Evolutionary conservation across 2,888 invertebrate genomes (phyloP), one percentile per base, ranked within the genome.

Genomic region (Allacma fusca): DNA sequence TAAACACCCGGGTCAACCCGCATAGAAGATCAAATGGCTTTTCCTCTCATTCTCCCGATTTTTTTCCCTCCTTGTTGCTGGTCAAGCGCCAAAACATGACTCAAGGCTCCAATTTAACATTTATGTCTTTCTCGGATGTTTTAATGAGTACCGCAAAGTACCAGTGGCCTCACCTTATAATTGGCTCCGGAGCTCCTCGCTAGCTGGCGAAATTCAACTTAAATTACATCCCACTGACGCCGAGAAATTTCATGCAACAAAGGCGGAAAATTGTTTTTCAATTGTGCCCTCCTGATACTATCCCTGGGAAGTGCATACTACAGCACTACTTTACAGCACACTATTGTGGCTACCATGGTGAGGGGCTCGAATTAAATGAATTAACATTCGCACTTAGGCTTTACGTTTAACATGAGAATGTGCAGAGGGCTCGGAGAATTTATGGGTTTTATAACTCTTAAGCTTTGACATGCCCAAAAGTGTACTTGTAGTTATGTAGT

Each of bases 31-130:
- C 9, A 50, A 50, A 50, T 50, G 50, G 50, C 50, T 16, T 16
- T 19, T n/a, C 2, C 50, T 50, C 40, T 40, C 13, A 13, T 13
- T 13, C 40, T 40, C 40, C 40, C 5, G 13, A 19, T 50, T n/a
- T n/a, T 50, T 50, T 50, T 16, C 50, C 50, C 19, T 50, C 50
- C n/a, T 1, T 2, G 16, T 16, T 50, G 5, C 50, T 50, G 50
- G 50, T 50, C 50, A 50, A 50, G 50, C 50, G 50, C 50, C 50
- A 50, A n/a, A 50, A 50, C 50, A 50, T 50, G 50, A 50, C 19
- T 50, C 50, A 50, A 50, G 50, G 16, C 50, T 50, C 19, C 50
- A 50, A 50, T 50, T 13, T 50, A n/a, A 50, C 50, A 1, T 50
- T 50, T 50, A 50, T n/a, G 50, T 50, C 50, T 50, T 50, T 50